These are phyloP conservation scores for Aphrocallistes beatrix DNA, from an alignment of 37 sponge, comb jelly and placozoan species.

Conservation along the genomic window DNA sequence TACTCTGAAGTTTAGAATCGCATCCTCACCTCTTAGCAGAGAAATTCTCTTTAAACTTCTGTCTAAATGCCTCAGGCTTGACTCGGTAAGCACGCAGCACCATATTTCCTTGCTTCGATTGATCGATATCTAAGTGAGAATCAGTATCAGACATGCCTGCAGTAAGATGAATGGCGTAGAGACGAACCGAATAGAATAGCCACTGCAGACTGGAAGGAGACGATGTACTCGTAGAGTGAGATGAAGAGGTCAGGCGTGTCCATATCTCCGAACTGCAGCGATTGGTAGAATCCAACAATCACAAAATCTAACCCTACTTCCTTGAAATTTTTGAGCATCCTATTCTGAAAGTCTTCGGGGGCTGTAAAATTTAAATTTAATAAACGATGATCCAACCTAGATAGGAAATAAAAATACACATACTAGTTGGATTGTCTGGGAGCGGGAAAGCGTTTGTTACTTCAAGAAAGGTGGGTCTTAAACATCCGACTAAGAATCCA, in stretches of 20 bases:
- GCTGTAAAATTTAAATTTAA: not conserved
- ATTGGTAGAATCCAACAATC: conserved; percentile 4
- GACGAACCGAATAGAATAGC: not conserved
- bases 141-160: too few species aligned
- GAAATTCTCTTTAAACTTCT: conserved; percentile 3
- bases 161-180: not conserved
- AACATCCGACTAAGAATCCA: not conserved
- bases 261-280: not conserved
- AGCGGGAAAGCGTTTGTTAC: not conserved
- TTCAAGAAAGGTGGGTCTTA: not conserved
- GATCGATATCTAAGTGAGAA: conserved; percentile 7
- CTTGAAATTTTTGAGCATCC: not conserved
- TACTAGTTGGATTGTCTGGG: conserved; percentile 2
- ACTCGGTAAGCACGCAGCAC: not conserved
- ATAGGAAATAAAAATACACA: not conserved
- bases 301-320: not conserved
- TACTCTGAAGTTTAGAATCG: too few species aligned
- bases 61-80: not conserved
- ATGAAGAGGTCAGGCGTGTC: not conserved
- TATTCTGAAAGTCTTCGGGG: not conserved
- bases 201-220: not conserved
- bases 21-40: not conserved
- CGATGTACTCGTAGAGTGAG: not conserved
- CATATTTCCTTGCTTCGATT: not conserved
- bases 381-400: too few species aligned